Evolutionary conservation across 2,888 invertebrate genomes (phyloP), one percentile per base, ranked within the genome.

Genomic region (Drosophila mimetica): DNA sequence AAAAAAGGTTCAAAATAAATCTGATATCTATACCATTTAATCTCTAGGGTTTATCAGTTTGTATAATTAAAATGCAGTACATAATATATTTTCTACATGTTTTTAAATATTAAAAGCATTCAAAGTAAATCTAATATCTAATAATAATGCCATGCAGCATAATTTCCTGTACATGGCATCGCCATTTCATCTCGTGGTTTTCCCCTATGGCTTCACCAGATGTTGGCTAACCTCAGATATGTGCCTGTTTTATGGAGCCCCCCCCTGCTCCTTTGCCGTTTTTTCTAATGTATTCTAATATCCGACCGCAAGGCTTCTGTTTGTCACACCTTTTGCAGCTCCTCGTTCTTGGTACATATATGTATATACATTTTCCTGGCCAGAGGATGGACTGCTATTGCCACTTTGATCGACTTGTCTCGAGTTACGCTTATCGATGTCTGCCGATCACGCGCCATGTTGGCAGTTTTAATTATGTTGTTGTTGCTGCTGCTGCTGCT

Each of bases 401-500:
- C 2, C 41, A 41, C 32, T 42, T 36, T 44, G 36, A 53, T 53
- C 57, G 30, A 34, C 32, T 57, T 37, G 65, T 72, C 66, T 72
- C 73, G 32, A 52, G 71, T 74, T 51, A 70, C 57, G 80, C 72
- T 81, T 86, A 81, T 81, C 80, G 80, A 74, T 69, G 86, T 71
- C 77, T 75, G 75, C 76, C 83, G 86, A 86, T 81, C 86, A 80
- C 86, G 80, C 84, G 84, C 86, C 86, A 83, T 86, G 86, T 83
- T 83, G 84, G 69, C 80, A 86, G 86, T 61, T 81, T 81, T 83
- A 81, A 81, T 81, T 81, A 81, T 81, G 80, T 86, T 83, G 86
- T 71, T 66, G 34, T 50, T 58, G 9, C 50, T 42, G 13, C 4
- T 0, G 0, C 13, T 25, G n/a, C 7, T 42, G 13, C 8, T 42